These are phyloP conservation scores for Yponomeuta plumbellus DNA, from an alignment of 2,888 invertebrate species.

Conservation along the genomic window DNA sequence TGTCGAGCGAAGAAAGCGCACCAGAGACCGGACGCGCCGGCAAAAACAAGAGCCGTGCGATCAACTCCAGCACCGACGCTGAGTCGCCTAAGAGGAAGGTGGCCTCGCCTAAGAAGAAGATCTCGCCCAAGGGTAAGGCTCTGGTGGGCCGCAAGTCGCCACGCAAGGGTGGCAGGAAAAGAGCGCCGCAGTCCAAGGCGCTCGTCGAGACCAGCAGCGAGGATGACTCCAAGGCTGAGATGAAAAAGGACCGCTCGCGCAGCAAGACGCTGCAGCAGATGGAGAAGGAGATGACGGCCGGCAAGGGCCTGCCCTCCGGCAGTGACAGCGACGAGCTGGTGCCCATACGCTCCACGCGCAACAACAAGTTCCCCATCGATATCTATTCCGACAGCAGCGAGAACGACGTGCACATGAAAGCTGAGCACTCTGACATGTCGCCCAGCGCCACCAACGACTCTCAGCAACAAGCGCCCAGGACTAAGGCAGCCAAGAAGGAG, in stretches of 20 bases:
- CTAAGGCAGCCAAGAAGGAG: constrained; percentile 91
- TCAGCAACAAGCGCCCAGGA: constrained; percentile 81
- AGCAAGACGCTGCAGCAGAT: constrained; percentile 82
- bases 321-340: constrained; percentile 89
- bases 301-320: constrained; percentile 71
- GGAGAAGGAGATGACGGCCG: constrained; percentile 83
- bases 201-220: constrained; percentile 79
- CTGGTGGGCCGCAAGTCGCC: constrained; percentile 50
- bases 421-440: constrained; percentile 78
- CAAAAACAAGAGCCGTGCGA: constrained; percentile 49
- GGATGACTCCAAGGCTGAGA: constrained; percentile 67
- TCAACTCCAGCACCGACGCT: constrained; percentile 78
- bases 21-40: constrained; percentile 53
- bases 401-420: constrained; percentile 62
- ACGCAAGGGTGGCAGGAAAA: constrained; percentile 67
- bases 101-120: constrained; percentile 64
- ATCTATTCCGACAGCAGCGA: constrained; percentile 92
- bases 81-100: constrained; percentile 64
- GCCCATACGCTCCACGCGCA: constrained; percentile 76
- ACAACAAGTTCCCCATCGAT: constrained; percentile 79
- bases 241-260: constrained; percentile 63
- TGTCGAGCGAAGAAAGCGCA: constrained; percentile 71
- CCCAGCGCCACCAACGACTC: constrained; percentile 81
- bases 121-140: constrained; percentile 56
- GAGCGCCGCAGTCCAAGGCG: constrained; percentile 62